A percentile compares a stretch with the other conserved stretches of the same genome.
Evolutionary conservation across 1,140 invertebrate species (phyloP).

Genomic region (Pseudomyrmex gracilis): DNA sequence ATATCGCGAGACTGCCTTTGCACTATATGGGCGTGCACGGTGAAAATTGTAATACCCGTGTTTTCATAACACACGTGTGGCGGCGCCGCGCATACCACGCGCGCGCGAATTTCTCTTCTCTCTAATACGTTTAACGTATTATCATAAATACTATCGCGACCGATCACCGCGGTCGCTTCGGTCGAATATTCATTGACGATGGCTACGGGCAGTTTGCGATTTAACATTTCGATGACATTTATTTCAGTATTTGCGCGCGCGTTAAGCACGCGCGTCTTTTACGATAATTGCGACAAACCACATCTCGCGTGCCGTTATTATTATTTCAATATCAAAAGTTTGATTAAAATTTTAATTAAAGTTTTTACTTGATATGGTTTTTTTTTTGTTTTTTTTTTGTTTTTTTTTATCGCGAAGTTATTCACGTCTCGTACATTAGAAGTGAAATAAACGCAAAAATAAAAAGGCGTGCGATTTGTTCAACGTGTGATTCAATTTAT

Average conservation of each 20-base stretch:
- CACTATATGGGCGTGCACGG: background rate
- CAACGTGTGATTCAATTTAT: background rate
- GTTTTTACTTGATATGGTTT: no score
- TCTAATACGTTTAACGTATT: constrained; percentile 48
- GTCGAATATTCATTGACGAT: constrained; percentile 43
- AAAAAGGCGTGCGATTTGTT: no score
- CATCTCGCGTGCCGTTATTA: no score
- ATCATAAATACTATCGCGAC: constrained; percentile 44
- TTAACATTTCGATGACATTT: constrained; percentile 49
- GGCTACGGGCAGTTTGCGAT: constrained; percentile 36
- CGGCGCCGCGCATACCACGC: no score
- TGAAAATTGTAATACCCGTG: constrained; percentile 47
- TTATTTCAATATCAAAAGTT: no score
- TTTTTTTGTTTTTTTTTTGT: no score
- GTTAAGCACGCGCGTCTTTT: constrained; percentile 3
- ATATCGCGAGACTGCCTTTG: constrained; percentile 13
- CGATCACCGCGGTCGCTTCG: constrained; percentile 7
- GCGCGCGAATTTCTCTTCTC: background rate
- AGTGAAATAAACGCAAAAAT: no score
- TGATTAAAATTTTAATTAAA: no score
- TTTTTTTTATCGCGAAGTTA: no score
- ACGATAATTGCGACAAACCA: background rate
- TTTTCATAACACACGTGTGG: constrained; percentile 11
- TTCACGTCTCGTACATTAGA: no score
- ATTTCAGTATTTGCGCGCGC: constrained; percentile 26